Conservation (phyloP, 2,113 vertebrate species). For the Pyxicephalus adspersus region DNA sequence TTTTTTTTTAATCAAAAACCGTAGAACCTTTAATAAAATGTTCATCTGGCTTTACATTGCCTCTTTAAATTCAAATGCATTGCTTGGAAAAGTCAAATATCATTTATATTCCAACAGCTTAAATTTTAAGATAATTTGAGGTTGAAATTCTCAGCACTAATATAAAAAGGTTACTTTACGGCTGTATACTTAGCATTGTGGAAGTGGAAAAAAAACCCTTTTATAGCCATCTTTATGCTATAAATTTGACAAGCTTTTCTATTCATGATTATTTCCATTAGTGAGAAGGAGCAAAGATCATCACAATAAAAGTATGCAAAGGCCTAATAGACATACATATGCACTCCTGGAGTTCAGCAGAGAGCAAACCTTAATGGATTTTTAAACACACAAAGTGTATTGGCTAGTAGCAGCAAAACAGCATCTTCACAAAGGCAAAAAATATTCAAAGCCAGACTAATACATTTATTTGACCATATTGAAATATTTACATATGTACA, state of each 20-base stretch:
- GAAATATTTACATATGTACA: neutral
- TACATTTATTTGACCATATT: neutral
- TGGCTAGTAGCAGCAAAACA: slow-evolving; percentile 27
- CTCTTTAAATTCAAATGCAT: neutral
- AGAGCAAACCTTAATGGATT: slow-evolving; percentile 62
- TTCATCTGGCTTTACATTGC: neutral
- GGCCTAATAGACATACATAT: slow-evolving; percentile 57
- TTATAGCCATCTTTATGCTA: slow-evolving; percentile 63
- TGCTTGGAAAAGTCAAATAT: neutral
- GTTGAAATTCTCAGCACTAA: slow-evolving; percentile 23
- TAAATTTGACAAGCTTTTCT: slow-evolving; percentile 64
- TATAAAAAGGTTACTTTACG: slow-evolving; percentile 10
- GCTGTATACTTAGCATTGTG: neutral
- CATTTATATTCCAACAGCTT: neutral
- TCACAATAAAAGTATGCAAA: slow-evolving; percentile 61
- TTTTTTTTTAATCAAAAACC: no score
- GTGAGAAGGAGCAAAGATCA: slow-evolving; percentile 56
- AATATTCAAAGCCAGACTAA: slow-evolving; percentile 1
- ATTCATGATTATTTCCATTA: slow-evolving; percentile 67
- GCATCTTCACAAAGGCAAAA: slow-evolving; percentile 29
- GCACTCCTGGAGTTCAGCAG: slow-evolving; percentile 55
- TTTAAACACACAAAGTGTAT: slow-evolving; percentile 57
- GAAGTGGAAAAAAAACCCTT: slow-evolving; percentile 32
- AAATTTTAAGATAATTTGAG: slow-evolving; percentile 2
- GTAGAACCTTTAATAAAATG: no score